Evolutionary conservation across 2,888 invertebrate species (phyloP), one percentile per base, ranked within the genome.

Genomic region (Mythimna pallens): DNA sequence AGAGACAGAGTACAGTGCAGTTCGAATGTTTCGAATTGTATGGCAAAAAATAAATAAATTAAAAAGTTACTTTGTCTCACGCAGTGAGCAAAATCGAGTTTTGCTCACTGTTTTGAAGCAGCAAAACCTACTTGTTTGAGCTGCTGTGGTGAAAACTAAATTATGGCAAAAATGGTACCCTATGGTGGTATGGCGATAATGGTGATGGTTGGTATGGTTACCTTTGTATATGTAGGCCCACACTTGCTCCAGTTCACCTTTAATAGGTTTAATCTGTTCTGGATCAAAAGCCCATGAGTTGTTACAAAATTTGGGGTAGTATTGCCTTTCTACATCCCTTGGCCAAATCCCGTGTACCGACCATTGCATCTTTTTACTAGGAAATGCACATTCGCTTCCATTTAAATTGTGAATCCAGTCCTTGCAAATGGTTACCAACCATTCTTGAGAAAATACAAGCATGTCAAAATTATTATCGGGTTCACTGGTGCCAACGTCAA

Each of bases 151-250:
- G n/a, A n/a, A n/a, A n/a, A n/a, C n/a, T n/a, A n/a, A n/a, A n/a
- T n/a, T n/a, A n/a, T n/a, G n/a, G n/a, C n/a, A n/a, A n/a, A n/a
- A n/a, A n/a, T n/a, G n/a, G n/a, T n/a, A n/a, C n/a, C n/a, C n/a
- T n/a, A n/a, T n/a, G n/a, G n/a, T n/a, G n/a, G n/a, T n/a, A n/a
- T n/a, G n/a, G n/a, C n/a, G n/a, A n/a, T n/a, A n/a, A n/a, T n/a
- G n/a, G n/a, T n/a, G n/a, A n/a, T n/a, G n/a, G n/a, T n/a, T n/a
- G n/a, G n/a, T n/a, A n/a, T n/a, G n/a, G n/a, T n/a, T n/a, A n/a
- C 97, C 96, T 84, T 96, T 96, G 89, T 98, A 97, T 1, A 58
- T 14, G 20, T 73, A 40, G 5, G 22, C 40, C 57, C 50, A 52
- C 5, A 63, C 58, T 12, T 73, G 57, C 8, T 58, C 30, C 2